Base-by-base conservation (phyloP, 2,888 invertebrate genomes). In the Argyresthia goedartella region DNA sequence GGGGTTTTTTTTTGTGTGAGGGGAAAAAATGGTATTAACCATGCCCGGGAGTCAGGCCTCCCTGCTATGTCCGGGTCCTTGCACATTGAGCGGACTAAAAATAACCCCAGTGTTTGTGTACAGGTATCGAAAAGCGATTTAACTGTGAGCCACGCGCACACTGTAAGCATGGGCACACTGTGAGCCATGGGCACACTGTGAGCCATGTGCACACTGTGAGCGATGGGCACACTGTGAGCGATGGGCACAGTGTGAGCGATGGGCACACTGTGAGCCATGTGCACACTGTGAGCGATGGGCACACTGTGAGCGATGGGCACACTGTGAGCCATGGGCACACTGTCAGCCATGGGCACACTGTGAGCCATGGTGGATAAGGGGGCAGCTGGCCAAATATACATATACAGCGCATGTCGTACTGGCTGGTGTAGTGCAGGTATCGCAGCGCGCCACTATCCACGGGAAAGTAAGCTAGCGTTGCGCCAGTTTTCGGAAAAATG, bases 401-500 rank as follows among this genome's bases (percentile, higher is more conserved):
- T 6, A 43, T 10, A 4, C 8, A 1, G 9, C 9, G 1, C 13
- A 34, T 13, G 9, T 9, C n/a, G 4, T 4, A 62, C 81, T 78
- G 6, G 82, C 84, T 81, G 0, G 82, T 82, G 65, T 97, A 96
- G 51, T 86, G 81, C 42, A 98, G 88, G 69, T 98, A 98, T n/a
- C 86, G 81, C 49, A 98, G 82, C 34, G 96, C 95, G 35, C 89
- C 84, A 33, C 88, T 77, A 81, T 98, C 98, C 0, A 97, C 94
- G 0, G 98, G 96, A 85, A 99, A 98, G 79, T 92, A 97, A 0
- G 96, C 97, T 56, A 97, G 93, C 0, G 98, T 99, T 13, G 98
- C 99, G 0, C 99, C 99, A 73, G 98, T 99, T 67, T 87, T 86
- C 94, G 93, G 0, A 91, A 14, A 6, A n/a, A n/a, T n/a, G n/a